A percentile compares a stretch with the other conserved stretches of the same genome.
Conservation (phyloP, 2,797 vertebrate genomes). For the Octomys mimax region DNA sequence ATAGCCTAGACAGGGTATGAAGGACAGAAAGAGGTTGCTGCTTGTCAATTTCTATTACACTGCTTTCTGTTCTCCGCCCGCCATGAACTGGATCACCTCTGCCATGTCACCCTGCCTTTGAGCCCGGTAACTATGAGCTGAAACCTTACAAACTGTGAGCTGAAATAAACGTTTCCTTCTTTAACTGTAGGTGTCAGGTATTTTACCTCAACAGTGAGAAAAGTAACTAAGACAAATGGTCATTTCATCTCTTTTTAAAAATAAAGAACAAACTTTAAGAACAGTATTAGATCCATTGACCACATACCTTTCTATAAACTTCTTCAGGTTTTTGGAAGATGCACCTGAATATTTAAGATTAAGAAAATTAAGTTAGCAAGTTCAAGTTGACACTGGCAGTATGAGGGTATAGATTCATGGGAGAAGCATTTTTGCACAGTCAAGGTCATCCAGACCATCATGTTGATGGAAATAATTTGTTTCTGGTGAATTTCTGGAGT, state of each 20-base stretch:
- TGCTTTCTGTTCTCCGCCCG: not conserved
- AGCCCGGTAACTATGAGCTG: not conserved
- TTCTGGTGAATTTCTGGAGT: not conserved
- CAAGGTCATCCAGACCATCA: not conserved
- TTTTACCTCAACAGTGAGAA: not conserved
- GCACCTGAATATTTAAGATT: constrained; percentile 86
- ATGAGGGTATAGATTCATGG: not conserved
- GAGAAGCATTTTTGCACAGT: not conserved
- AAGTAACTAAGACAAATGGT: not conserved
- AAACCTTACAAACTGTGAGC: not conserved
- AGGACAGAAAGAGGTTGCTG: not conserved
- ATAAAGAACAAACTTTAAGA: constrained; percentile 2
- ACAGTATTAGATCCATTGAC: not conserved
- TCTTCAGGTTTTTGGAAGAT: constrained; percentile 87
- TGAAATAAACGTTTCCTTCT: not conserved
- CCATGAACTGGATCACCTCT: not conserved
- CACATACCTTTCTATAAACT: constrained; percentile 88
- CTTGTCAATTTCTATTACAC: not conserved
- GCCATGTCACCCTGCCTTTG: not conserved
- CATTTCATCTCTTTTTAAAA: not conserved
- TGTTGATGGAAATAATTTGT: not conserved
- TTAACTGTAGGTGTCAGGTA: not conserved
- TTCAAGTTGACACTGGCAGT: not conserved
- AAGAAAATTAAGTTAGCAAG: constrained; percentile 72
- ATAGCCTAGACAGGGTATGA: not conserved